Evolutionary conservation across 2,113 vertebrate species (phyloP), one percentile per base, ranked within the genome.

Genomic region (Erythrocercus mccallii): DNA sequence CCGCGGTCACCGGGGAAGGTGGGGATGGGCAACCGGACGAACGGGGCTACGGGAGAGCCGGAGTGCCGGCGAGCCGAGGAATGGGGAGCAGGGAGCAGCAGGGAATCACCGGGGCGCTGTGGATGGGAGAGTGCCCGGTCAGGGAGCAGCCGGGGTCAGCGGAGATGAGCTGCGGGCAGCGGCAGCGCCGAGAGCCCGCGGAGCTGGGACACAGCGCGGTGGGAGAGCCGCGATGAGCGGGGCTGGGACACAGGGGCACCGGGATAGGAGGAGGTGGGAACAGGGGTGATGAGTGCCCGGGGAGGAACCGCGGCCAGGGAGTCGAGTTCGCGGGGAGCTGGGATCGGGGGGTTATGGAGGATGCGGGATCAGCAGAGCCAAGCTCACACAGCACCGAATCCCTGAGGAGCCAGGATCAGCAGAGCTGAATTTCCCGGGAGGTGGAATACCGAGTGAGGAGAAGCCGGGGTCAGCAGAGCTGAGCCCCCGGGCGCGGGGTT

Each of bases 91-190:
- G n/a, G n/a, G n/a, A n/a, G n/a, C n/a, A n/a, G 50, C 3, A 5
- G 11, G 70, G 47, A 33, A 37, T 30, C 33, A 15, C 16, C 3
- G 20, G 37, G 42, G 7, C 22, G 79, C 33, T 42, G 60, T 0
- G 15, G n/a, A 1, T n/a, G 18, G 2, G 42, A 65, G 15, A 42
- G 70, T 0, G 21, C 11, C 1, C 1, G 38, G 1, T 9, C 51
- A 3, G 0, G 3, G 35, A 7, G 51, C 62, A n/a, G 57, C 38
- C 7, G 56, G 35, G 64, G 6, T 12, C 80, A 45, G 57, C 30
- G 12, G 19, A 7, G 50, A 14, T 6, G n/a, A 37, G 44, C 30
- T 14, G 47, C 19, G n/a, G n/a, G 9, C 2, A 27, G 42, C 1
- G 38, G 38, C 10, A 40, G 38, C 38, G 38, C 38, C 38, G 35